Evolutionary conservation across 1,140 invertebrate genomes (phyloP).

Genomic region (Tetranychus urticae): DNA sequence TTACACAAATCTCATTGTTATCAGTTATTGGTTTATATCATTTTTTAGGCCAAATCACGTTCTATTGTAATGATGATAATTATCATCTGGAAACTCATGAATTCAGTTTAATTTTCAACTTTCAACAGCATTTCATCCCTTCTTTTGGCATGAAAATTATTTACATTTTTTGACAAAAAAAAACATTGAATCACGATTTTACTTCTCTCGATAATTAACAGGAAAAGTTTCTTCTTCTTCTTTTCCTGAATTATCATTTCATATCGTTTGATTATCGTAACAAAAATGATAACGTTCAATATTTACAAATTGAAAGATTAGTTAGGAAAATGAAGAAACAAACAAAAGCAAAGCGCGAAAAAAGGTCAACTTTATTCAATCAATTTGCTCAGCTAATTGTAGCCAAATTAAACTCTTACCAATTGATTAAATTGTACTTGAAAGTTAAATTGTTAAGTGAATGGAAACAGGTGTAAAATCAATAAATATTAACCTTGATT

Average conservation of each 20-base stretch:
- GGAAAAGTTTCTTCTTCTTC: not conserved
- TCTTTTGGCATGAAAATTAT: not conserved
- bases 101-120: too few species aligned
- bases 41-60: not conserved
- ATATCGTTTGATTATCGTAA: too few species aligned
- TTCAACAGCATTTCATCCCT: not conserved
- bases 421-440: constrained; percentile 1
- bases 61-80: not conserved
- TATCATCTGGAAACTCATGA: not conserved
- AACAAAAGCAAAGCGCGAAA: not conserved
- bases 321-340: not conserved
- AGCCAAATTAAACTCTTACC: not conserved
- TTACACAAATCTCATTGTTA: not conserved
- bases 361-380: not conserved
- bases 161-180: not conserved
- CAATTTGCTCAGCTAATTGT: not conserved
- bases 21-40: not conserved
- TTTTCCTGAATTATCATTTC: not conserved
- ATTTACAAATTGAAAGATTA: too few species aligned
- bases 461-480: too few species aligned
- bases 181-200: not conserved
- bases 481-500: too few species aligned
- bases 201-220: not conserved
- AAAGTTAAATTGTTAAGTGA: not conserved
- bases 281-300: too few species aligned